These are phyloP conservation scores for Acanthiza pusilla DNA, from an alignment of 2,797 vertebrate genomes.

Conservation along the genomic window DNA sequence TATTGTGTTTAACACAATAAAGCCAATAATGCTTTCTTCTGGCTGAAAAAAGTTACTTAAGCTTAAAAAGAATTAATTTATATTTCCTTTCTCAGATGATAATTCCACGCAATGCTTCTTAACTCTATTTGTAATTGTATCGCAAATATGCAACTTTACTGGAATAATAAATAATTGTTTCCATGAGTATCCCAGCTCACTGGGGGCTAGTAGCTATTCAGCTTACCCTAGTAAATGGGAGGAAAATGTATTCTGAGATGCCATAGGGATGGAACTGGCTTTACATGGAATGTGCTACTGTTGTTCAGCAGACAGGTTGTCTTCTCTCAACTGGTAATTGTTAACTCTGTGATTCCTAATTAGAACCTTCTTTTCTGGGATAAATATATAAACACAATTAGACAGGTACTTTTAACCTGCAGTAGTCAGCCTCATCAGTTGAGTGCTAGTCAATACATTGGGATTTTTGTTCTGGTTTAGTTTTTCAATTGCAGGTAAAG, in stretches of 20 bases:
- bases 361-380: slow-evolving; percentile 53
- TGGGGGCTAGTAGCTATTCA: background rate
- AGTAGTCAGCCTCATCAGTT: background rate
- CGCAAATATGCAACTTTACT: background rate
- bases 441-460: background rate
- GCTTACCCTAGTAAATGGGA: slow-evolving; percentile 1
- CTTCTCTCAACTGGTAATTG: slow-evolving; percentile 16
- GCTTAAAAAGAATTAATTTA: background rate
- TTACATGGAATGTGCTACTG: background rate
- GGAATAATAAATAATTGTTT: background rate
- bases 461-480: background rate
- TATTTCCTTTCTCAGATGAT: background rate
- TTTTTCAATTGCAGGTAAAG: background rate
- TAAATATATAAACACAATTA: slow-evolving; percentile 46
- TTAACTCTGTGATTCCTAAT: slow-evolving; percentile 48
- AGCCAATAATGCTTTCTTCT: background rate
- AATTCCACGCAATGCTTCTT: background rate
- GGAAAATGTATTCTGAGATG: background rate
- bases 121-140: background rate
- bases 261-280: background rate
- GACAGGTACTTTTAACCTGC: background rate
- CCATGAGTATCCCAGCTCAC: background rate
- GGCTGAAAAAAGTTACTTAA: background rate
- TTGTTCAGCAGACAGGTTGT: slow-evolving; percentile 1
- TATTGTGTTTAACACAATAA: background rate